A percentile compares a stretch with the other conserved stretches of the same genome.
phyloP scores from a whole-genome alignment of 2,113 vertebrate genomes.

The Archocentrus centrarchus region DNA sequence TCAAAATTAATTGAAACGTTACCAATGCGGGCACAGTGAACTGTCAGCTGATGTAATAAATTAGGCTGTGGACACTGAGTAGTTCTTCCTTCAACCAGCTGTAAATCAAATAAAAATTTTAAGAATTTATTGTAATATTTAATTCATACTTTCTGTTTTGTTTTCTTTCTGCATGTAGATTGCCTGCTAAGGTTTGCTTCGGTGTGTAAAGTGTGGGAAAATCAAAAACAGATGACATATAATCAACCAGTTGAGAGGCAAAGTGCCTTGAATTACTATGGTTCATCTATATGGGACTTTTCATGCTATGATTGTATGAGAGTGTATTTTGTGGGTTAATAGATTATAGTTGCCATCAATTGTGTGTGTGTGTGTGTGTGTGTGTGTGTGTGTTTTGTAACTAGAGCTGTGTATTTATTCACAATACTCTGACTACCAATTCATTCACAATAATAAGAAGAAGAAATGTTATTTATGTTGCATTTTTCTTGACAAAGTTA shows the following conservation, averaged over 20 bases:
- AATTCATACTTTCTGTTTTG: background rate
- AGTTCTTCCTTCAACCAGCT: background rate
- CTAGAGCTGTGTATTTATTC: background rate
- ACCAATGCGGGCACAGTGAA: background rate
- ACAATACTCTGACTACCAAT: background rate
- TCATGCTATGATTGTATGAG: background rate
- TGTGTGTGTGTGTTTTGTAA: too few species aligned
- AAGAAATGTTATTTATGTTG: background rate
- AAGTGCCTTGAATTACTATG: fast-evolving
- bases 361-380: too few species aligned
- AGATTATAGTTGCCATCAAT: background rate
- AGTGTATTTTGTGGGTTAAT: background rate
- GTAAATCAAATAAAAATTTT: background rate
- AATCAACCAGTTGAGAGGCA: background rate
- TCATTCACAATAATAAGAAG: background rate
- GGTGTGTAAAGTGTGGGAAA: background rate
- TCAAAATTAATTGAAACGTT: background rate
- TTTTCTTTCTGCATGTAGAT: background rate
- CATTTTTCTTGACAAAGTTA: background rate
- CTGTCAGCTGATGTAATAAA: background rate
- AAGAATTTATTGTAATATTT: background rate
- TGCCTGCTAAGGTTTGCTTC: background rate
- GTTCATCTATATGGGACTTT: background rate
- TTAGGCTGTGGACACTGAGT: background rate
- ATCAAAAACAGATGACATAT: background rate